phyloP scores from a whole-genome alignment of 2,797 vertebrate genomes.

The Coilia nasus region DNA sequence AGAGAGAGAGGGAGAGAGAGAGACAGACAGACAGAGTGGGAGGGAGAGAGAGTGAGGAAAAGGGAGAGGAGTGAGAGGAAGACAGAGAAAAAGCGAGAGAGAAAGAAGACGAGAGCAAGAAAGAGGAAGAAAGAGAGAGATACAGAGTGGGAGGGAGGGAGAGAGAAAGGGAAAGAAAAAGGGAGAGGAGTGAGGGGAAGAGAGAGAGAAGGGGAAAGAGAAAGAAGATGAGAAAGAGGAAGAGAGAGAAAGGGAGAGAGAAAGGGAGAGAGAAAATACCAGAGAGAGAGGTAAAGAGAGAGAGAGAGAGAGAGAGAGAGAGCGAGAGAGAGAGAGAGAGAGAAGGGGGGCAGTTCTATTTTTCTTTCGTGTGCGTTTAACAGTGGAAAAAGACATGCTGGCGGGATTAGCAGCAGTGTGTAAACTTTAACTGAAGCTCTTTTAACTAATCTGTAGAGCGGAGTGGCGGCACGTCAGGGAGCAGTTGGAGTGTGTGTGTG shows the following conservation, averaged over 20 bases:
- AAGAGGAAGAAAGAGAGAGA: too few species aligned
- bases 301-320: not conserved
- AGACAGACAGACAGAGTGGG: too few species aligned
- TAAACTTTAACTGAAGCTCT: constrained; percentile 48
- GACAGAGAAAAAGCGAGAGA: too few species aligned
- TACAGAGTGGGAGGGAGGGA: too few species aligned
- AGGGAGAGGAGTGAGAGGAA: too few species aligned
- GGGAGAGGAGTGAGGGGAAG: too few species aligned
- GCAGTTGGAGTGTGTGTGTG: constrained; percentile 17
- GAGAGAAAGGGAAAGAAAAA: not conserved
- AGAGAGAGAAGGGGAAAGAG: too few species aligned
- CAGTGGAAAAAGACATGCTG: constrained; percentile 55
- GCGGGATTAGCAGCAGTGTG: constrained; percentile 53
- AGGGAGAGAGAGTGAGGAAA: too few species aligned
- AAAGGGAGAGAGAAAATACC: not conserved
- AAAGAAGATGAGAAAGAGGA: not conserved
- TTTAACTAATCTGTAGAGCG: constrained; percentile 42
- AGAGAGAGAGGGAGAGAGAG: too few species aligned
- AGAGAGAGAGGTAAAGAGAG: not conserved
- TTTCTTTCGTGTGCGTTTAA: constrained; percentile 34
- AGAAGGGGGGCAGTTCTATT: not conserved
- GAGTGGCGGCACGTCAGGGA: constrained; percentile 37
- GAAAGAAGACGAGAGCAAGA: too few species aligned
- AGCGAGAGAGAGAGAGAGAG: not conserved
- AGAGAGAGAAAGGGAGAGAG: not conserved